Evolutionary conservation across 1,140 invertebrate genomes (phyloP).

Genomic region (Drosophila micromelanica): DNA sequence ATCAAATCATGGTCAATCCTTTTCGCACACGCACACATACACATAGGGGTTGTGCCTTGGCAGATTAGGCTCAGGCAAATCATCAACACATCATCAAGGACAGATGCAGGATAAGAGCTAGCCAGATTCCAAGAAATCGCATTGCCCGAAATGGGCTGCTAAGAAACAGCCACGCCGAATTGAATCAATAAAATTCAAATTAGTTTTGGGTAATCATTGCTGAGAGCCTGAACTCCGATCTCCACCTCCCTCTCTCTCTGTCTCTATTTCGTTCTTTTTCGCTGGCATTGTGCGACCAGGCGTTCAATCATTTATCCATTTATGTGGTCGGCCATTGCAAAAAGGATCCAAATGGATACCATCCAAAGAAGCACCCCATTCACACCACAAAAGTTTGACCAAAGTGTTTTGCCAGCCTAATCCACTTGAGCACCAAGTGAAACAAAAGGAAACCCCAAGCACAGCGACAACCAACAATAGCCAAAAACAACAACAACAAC

Average conservation of each 20-base stretch:
- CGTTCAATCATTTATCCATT: constrained; percentile 78
- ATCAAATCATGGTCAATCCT: constrained; percentile 62
- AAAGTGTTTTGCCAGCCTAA: constrained; percentile 55
- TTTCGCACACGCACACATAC: constrained; percentile 14
- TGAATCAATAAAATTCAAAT: constrained; percentile 83
- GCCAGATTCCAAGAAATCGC: neutral
- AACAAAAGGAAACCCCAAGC: constrained; percentile 56
- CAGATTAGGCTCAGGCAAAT: constrained; percentile 47
- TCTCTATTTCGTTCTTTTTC: neutral
- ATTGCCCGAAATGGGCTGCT: constrained; percentile 24
- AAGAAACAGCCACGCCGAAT: constrained; percentile 54
- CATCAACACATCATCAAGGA: constrained; percentile 56
- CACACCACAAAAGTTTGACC: constrained; percentile 39
- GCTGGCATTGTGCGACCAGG: constrained; percentile 29
- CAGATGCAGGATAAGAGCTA: constrained; percentile 50
- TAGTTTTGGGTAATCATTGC: constrained; percentile 79
- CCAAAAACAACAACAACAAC: neutral
- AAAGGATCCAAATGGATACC: constrained; percentile 62
- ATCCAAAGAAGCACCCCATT: neutral
- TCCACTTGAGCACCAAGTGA: constrained; percentile 60
- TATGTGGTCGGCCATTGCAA: constrained; percentile 47
- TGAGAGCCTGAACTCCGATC: constrained; percentile 1
- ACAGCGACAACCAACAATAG: neutral
- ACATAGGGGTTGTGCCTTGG: constrained; percentile 4
- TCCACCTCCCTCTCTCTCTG: neutral